Evolutionary conservation across 2,113 vertebrate species (phyloP), one percentile per base, ranked within the genome.

Genomic region (Peromyscus polionotus): DNA sequence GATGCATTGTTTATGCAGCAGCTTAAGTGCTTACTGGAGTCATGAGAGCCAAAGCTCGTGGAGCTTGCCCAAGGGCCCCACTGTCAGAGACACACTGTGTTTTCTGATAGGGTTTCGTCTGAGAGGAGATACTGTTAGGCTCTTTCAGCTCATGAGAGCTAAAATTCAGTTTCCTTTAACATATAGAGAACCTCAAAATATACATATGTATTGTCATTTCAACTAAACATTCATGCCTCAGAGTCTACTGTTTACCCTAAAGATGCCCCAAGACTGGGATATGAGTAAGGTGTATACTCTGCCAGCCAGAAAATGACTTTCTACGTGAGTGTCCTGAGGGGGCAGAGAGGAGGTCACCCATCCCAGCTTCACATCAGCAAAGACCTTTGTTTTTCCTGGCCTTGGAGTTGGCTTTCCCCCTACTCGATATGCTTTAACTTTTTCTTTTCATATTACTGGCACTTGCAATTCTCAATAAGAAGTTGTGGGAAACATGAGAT

Each of bases 1-100:
- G 73, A 97, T 95, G 83, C 95, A 97, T 97, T 92, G 96, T 96
- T 96, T 90, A 97, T 96, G 72, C 54, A 68, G 48, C 42, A 81
- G 57, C 76, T 88, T 95, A 95, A 98, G 95, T 96, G 84, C 94
- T 94, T 94, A 72, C 51, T 88, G 80, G 75, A 80, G 54, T 39
- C 57, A 24, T 1, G 36, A 22, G 89, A 89, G 81, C 80, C 86
- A 59, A 54, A 93, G 36, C 36, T 10, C 24, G 39, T 70, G 93
- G 90, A 86, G 39, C 65, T 65, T 93, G 61, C 61, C 67, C 28
- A 33, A 76, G 93, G 88, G 61, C 51, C 39, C 36, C 12, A 16
- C 51, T 94, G 48, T 51, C 90, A 81, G 87, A 96, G 97, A 86
- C 88, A 88, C 39, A 28, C 90, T 81, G 77, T 36, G 68, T 51